Base-by-base conservation (phyloP, 1,140 invertebrate genomes). In the Lethocerus indicus region DNA sequence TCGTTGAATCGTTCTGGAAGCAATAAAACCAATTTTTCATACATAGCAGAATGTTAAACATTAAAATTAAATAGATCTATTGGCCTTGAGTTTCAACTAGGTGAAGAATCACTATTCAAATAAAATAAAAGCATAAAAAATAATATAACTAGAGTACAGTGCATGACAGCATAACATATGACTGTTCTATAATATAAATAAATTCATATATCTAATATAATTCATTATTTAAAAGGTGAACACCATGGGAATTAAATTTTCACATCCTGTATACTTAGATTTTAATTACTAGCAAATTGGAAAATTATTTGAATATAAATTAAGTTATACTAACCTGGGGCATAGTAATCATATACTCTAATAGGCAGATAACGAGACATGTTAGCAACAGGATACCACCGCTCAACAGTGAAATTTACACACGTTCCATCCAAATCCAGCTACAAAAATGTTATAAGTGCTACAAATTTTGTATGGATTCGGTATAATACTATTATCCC, bases 321-420 rank as follows among this genome's bases (percentile, higher is more conserved):
- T 20, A 7, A 7, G 20, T 13, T 44, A 44, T 20, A 44, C n/a
- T 42, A 61, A 92, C 88, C 88, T 63, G 92, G 92, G 49, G 92
- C 81, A 71, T 96, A 96, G 60, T 93, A 96, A 68, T 96, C 92
- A 64, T 94, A 96, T 6, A 96, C 78, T 55, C 87, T 75, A 40
- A 93, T 78, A 3, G 87, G 79, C 54, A 95, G 72, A 63, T 89
- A 91, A 26, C 87, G 75, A 0, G 92, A 92, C 81, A 94, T 88
- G 66, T 97, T 97, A 14, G 92, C 93, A 2, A 95, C 89, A 9
- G 92, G 93, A 67, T 78, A 87, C 90, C 90, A 96, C 54, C 93
- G 71, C 67, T 93, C 87, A 21, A 93, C 76, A 0, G 87, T 89
- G 58, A 95, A 91, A 61, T 87, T 82, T 0, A 96, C 79, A 63